Evolutionary conservation across 2,888 invertebrate genomes (phyloP).

Genomic region (Hybos culiciformis): DNA sequence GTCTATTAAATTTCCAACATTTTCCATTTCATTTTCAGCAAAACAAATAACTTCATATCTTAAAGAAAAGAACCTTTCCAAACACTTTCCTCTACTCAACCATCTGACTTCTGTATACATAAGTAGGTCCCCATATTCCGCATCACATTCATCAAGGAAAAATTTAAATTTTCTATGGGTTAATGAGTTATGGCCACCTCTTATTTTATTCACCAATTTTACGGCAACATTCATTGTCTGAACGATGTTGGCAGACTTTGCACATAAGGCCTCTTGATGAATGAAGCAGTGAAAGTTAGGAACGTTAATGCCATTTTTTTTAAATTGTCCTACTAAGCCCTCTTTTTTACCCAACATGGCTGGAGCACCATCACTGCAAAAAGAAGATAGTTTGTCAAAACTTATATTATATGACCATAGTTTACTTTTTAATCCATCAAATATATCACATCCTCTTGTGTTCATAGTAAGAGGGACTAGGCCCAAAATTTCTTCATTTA

Average conservation of each 20-base stretch:
- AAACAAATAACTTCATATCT: constrained; percentile 11
- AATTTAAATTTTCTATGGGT: constrained; percentile 10
- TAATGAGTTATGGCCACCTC: background rate
- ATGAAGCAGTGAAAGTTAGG: constrained; percentile 14
- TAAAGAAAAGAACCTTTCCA: constrained; percentile 11
- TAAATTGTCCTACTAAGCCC: constrained; percentile 3
- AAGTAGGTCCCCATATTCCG: constrained; percentile 10
- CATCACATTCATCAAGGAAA: constrained; percentile 12
- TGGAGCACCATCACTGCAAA: constrained; percentile 13
- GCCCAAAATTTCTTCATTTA: background rate
- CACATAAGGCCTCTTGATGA: constrained; percentile 7
- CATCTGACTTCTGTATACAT: constrained; percentile 14
- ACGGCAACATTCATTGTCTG: constrained; percentile 8
- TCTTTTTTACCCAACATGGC: constrained; percentile 14
- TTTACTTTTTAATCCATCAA: constrained; percentile 1
- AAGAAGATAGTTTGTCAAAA: constrained; percentile 5
- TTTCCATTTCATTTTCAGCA: background rate
- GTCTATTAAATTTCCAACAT: too few relatives aligned
- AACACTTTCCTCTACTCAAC: constrained; percentile 14
- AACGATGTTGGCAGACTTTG: constrained; percentile 7
- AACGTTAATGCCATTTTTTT: constrained; percentile 11
- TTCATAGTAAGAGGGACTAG: background rate
- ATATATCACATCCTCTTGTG: background rate
- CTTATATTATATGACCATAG: background rate
- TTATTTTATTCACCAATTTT: constrained; percentile 4